Evolutionary conservation across 2,797 vertebrate genomes (phyloP).

Genomic region (Poecile montanus): DNA sequence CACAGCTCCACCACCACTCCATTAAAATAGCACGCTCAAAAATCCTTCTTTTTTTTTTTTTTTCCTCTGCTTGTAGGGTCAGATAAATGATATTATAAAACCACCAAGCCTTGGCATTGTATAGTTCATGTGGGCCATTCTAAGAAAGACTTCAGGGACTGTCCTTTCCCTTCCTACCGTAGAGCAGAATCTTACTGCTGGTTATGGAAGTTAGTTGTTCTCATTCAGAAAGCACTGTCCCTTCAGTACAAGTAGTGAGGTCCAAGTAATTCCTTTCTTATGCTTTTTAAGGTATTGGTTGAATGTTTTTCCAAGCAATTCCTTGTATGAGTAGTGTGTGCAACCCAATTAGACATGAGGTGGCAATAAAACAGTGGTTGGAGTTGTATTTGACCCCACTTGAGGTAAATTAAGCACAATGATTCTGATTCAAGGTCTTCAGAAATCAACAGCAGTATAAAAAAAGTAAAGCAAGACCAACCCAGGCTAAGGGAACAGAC

Average conservation of each 20-base stretch:
- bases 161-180: background rate
- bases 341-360: background rate
- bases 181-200: background rate
- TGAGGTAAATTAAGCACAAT: background rate
- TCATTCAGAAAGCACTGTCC: background rate
- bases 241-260: background rate
- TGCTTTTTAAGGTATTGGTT: background rate
- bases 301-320: background rate
- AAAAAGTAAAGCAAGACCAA: background rate
- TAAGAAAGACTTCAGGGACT: background rate
- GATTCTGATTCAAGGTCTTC: background rate
- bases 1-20: background rate
- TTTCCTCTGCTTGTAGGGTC: background rate
- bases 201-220: background rate
- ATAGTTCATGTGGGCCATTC: accelerated
- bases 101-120: background rate
- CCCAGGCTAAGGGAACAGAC: background rate
- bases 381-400: background rate
- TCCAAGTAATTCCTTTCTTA: background rate
- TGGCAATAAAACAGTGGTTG: background rate
- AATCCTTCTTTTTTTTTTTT: background rate
- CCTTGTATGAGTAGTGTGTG: background rate
- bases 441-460: background rate
- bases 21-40: background rate
- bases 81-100: background rate